Conservation (phyloP, 2,888 invertebrate genomes). For the Alcis repandata region DNA sequence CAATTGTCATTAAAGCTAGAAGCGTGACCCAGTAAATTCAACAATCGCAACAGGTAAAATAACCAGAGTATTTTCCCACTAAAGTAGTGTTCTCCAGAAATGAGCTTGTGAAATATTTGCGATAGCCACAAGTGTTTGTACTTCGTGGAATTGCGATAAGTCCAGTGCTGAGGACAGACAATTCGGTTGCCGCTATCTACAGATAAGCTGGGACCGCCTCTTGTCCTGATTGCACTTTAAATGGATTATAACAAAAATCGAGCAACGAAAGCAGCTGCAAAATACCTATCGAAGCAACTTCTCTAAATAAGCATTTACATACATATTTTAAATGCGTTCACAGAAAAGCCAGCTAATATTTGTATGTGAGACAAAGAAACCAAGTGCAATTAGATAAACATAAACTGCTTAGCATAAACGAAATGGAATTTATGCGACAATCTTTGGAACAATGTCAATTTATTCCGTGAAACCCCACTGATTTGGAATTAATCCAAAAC, state of each 20-base stretch:
- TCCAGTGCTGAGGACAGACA: conserved; percentile 64
- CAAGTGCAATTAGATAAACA: conserved; percentile 10
- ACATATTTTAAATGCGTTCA: not conserved
- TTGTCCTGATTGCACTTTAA: conserved; percentile 53
- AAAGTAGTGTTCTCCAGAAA: conserved; percentile 55
- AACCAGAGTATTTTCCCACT: conserved; percentile 25
- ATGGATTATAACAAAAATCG: conserved; percentile 16
- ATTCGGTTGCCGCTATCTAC: conserved; percentile 77
- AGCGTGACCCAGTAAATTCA: conserved; percentile 8
- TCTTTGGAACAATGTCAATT: conserved; percentile 43
- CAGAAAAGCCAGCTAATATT: not conserved
- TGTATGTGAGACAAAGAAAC: not conserved
- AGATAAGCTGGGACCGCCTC: conserved; percentile 65
- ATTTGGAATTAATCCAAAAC: conserved; percentile 44
- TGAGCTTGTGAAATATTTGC: conserved; percentile 76
- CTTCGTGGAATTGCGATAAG: conserved; percentile 82
- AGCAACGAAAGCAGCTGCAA: not conserved
- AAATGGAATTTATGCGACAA: conserved; percentile 19
- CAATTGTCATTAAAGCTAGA: conserved; percentile 1
- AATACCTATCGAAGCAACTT: not conserved
- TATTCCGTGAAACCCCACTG: conserved; percentile 37
- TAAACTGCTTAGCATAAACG: not conserved
- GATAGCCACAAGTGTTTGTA: conserved; percentile 80
- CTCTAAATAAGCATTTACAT: not conserved
- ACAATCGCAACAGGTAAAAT: conserved; percentile 20